Conservation (phyloP, 2,113 vertebrate genomes). For the Chaetodon auriga region DNA sequence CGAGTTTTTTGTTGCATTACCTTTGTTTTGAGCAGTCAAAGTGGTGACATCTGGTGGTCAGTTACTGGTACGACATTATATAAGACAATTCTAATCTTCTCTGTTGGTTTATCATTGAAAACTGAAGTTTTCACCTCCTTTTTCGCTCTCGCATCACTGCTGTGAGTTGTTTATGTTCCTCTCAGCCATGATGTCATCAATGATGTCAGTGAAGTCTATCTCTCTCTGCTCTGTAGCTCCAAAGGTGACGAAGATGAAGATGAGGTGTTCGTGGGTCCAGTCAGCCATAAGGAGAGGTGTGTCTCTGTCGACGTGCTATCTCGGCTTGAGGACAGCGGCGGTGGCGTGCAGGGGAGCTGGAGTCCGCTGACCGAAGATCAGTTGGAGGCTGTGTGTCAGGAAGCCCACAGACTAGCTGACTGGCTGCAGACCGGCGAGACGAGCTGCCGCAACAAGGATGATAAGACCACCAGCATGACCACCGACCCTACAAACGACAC, state of each 20-base stretch:
- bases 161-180: neutral
- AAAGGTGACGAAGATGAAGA: constrained; percentile 86
- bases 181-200: neutral
- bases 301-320: constrained; percentile 75
- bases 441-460: neutral
- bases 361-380: constrained; percentile 88
- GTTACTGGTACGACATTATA: neutral
- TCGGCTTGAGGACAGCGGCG: neutral
- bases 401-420: constrained; percentile 88
- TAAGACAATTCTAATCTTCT: neutral
- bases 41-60: neutral
- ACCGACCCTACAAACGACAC: neutral
- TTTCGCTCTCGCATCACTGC: neutral
- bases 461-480: neutral
- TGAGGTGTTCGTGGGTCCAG: constrained; percentile 90
- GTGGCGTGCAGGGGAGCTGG: constrained; percentile 67
- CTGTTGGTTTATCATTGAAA: neutral
- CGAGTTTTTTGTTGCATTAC: no score
- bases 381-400: constrained; percentile 90
- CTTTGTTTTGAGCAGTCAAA: neutral
- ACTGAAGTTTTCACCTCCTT: neutral
- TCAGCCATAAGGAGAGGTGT: constrained; percentile 86
- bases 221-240: constrained; percentile 69
- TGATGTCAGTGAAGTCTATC: neutral
- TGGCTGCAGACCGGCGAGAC: constrained; percentile 80